These are phyloP conservation scores for Epinephelus malabaricus DNA, from an alignment of 2,797 vertebrate genomes.

Conservation along the genomic window DNA sequence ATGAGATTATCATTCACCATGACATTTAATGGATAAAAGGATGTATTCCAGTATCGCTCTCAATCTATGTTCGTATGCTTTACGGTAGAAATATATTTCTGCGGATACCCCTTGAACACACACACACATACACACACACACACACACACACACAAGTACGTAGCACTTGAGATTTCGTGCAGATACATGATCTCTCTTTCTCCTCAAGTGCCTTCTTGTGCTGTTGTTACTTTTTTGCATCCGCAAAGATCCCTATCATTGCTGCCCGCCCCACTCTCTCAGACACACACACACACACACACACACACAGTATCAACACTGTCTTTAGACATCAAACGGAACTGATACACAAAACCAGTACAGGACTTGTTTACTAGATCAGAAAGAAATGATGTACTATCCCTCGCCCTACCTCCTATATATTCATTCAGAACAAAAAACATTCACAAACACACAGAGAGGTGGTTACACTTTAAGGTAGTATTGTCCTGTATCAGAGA, in stretches of 20 bases:
- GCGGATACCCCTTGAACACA: background rate
- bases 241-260: conserved; percentile 80
- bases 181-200: conserved; percentile 63
- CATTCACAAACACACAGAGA: conserved; percentile 30
- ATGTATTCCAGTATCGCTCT: background rate
- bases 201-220: conserved; percentile 65
- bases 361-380: conserved; percentile 74
- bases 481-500: conserved; percentile 51
- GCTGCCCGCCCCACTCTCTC: conserved; percentile 41
- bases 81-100: conserved; percentile 21
- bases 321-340: conserved; percentile 72
- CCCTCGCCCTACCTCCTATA: conserved; percentile 29
- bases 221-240: conserved; percentile 79
- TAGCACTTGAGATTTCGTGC: conserved; percentile 60
- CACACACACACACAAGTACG: conserved; percentile 9
- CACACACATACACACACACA: conserved; percentile 6
- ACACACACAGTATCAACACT: conserved; percentile 53
- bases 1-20: conserved; percentile 16
- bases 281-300: conserved; percentile 30
- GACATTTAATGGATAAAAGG: conserved; percentile 15
- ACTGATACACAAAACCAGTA: conserved; percentile 69
- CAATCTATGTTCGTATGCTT: background rate
- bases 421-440: conserved; percentile 50
- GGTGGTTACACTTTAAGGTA: conserved; percentile 28
- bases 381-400: conserved; percentile 65